phyloP scores from a whole-genome alignment of 92 coral and sea anemone species.

The Virgularia gustaviana region DNA sequence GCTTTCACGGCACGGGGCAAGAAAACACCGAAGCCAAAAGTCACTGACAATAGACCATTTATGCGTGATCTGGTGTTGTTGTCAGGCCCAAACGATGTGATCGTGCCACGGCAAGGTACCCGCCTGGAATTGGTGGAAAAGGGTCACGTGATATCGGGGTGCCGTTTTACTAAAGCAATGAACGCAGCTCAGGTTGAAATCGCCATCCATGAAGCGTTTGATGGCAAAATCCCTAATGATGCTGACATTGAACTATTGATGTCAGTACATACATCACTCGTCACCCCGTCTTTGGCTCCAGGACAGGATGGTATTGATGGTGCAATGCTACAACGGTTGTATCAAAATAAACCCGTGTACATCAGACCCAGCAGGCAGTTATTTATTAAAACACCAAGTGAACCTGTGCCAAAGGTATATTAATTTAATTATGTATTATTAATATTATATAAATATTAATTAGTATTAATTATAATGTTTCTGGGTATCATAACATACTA shows the following conservation, averaged over 20 bases:
- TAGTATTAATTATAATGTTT: too few relatives aligned
- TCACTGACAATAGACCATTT: constrained; percentile 37
- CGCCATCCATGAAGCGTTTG: constrained; percentile 53
- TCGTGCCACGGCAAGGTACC: constrained; percentile 41
- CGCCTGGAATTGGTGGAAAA: constrained; percentile 39
- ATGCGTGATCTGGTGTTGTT: constrained; percentile 44
- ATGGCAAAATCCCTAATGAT: constrained; percentile 35
- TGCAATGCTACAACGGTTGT: constrained; percentile 28
- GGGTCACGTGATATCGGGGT: constrained; percentile 57
- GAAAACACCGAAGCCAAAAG: neutral
- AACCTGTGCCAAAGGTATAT: too few relatives aligned
- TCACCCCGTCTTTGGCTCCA: constrained; percentile 49
- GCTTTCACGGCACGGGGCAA: neutral
- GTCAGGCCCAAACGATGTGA: constrained; percentile 18
- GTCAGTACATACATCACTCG: constrained; percentile 42
- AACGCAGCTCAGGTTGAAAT: constrained; percentile 48
- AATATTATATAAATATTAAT: too few relatives aligned
- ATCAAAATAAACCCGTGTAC: constrained; percentile 45
- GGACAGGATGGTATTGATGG: constrained; percentile 50
- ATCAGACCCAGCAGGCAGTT: constrained; percentile 40
- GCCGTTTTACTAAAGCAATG: constrained; percentile 51
- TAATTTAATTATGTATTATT: too few relatives aligned
- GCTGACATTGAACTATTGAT: constrained; percentile 34
- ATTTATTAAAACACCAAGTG: too few relatives aligned
- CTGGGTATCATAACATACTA: too few relatives aligned